Base-by-base conservation (phyloP, 2,888 invertebrate species). In the Cantharis lateralis region DNA sequence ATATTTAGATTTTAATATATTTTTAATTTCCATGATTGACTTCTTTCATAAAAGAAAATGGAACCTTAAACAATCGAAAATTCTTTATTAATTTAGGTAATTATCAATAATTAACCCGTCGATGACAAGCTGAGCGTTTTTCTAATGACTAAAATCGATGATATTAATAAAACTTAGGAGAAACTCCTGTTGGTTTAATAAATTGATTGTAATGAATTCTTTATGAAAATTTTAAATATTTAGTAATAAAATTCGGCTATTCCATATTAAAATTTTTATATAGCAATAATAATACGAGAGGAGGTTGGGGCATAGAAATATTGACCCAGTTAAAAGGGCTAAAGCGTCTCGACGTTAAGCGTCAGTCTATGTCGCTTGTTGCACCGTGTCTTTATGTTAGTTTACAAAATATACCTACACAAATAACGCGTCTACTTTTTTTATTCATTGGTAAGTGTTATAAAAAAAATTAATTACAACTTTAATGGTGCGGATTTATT, bases 251-350 rank as follows among this genome's bases (percentile, higher is more conserved):
- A n/a, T 48, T 48, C n/a, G 48, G 48, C 2, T 48, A 48, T 48
- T 48, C 48, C 48, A 48, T 48, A 48, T 48, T 20, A 63, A 20
- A 63, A 20, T 63, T 63, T 63, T 63, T 20, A 63, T 63, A 63
- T 4, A 13, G 63, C 18, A 63, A 63, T 63, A 18, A 11, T 63
- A 63, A 16, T 26, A 70, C 26, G 61, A 16, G 62, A 73, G 13
- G 28, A 68, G 61, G 69, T 73, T 73, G 73, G 73, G 62, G 63
- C 62, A 32, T 62, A 74, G 74, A 74, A 74, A 70, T 74, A 74
- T 74, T 74, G 74, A 74, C 74, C 74, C 74, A 74, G 74, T 74
- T 74, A 63, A 68, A 16, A 13, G 63, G 63, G 69, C 68, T 62
- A 62, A 68, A 74, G 70, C 74, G 62, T 70, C 70, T 69, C 70